Evolutionary conservation across 2,888 invertebrate genomes (phyloP), one percentile per base, ranked within the genome.

Genomic region (Stratiomys singularior): DNA sequence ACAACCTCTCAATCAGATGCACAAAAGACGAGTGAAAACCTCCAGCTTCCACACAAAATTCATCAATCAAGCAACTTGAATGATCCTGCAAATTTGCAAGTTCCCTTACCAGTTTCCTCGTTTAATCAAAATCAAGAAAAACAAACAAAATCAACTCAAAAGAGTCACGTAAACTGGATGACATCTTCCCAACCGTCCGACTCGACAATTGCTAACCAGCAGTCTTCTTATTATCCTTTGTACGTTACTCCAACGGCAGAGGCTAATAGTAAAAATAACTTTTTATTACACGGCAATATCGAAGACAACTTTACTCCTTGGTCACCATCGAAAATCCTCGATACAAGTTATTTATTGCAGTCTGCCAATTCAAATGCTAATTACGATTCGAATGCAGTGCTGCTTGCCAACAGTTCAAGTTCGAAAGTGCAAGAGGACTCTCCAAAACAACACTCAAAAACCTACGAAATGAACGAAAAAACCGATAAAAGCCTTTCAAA

Each of bases 381-480:
- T 89, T 90, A 1, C 90, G 91, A 1, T 90, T 91, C 69, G 90
- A 91, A 1, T 82, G 90, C 5, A 37, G 37, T 25, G 21, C 76
- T 37, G 13, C 58, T 21, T 37, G 27, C 87, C 88, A 0, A 85
- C 85, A 28, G 67, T 76, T 71, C 82, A 82, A 21, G 80, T 15
- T 18, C 52, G 4, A 77, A 72, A 52, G 5, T 28, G 1, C 52
- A 47, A 15, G 21, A n/a, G 0, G 76, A 63, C 1, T 4, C 44
- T 3, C 21, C 44, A 37, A 52, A 78, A 76, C 44, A 85, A 23
- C 30, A 25, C 18, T 9, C 69, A 11, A 69, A 69, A 46, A 9
- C 69, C 1, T 11, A 15, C n/a, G 47, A 47, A 13, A 44, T 4
- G 0, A 18, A 18, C 11, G 46, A 25, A 27, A 63, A 66, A 18